Evolutionary conservation across 2,888 invertebrate species (phyloP).

Genomic region (Ecdyonurus torrentis): DNA sequence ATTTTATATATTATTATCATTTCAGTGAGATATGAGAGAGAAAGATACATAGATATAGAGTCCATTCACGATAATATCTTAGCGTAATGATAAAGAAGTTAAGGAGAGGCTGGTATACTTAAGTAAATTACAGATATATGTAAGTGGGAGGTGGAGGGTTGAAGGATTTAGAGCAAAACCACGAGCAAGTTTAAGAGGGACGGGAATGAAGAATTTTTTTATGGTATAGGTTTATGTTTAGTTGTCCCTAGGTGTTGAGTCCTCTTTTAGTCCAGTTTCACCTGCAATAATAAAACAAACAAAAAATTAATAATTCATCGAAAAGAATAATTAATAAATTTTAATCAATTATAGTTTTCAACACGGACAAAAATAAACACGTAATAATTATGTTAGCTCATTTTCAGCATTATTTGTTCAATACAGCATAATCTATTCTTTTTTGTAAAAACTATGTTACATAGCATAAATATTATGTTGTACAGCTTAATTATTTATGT

Average conservation of each 20-base stretch:
- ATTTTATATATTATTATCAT: too few relatives aligned
- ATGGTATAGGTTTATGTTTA: background rate
- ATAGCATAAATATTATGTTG: too few relatives aligned
- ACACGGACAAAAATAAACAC: background rate
- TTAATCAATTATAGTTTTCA: background rate
- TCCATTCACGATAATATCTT: background rate
- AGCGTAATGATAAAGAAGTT: background rate
- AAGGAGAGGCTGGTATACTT: too few relatives aligned
- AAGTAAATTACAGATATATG: too few relatives aligned
- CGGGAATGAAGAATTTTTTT: background rate
- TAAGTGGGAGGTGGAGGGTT: background rate
- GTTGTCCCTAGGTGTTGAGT: background rate
- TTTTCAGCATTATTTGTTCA: background rate
- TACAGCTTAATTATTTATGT: too few relatives aligned
- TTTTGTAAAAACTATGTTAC: background rate
- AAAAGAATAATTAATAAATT: background rate
- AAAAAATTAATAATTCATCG: background rate
- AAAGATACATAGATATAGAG: too few relatives aligned
- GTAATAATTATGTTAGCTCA: too few relatives aligned
- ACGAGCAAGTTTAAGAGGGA: background rate
- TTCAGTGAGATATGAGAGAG: too few relatives aligned
- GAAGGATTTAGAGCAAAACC: background rate
- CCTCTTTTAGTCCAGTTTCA: background rate
- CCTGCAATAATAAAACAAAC: background rate
- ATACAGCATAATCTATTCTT: background rate